These are phyloP conservation scores for Drosophila bipectinata DNA, from an alignment of 1,140 invertebrate species.

Conservation along the genomic window DNA sequence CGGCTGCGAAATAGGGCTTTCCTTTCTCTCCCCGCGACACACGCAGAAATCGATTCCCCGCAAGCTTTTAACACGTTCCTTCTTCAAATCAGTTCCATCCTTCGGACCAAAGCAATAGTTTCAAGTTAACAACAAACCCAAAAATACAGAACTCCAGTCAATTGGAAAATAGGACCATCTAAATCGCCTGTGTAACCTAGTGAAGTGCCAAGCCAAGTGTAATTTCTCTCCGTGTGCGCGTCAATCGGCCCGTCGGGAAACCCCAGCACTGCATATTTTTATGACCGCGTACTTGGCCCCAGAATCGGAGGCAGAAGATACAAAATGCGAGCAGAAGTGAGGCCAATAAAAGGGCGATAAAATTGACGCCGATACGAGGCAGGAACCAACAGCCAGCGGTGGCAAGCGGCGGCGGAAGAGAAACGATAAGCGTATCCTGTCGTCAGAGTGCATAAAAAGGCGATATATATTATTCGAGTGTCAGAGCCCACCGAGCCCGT, in stretches of 20 bases:
- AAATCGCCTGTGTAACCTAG: neutral
- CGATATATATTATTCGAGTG: slow-evolving; percentile 54
- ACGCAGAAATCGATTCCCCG: slow-evolving; percentile 6
- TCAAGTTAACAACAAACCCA: neutral
- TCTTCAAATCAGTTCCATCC: neutral
- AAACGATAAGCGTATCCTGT: slow-evolving; percentile 68
- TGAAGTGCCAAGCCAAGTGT: neutral
- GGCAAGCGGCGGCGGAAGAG: slow-evolving; percentile 1
- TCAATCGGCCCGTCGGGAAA: slow-evolving; percentile 26
- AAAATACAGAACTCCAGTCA: neutral
- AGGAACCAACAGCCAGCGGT: slow-evolving; percentile 13
- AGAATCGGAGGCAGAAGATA: slow-evolving; percentile 40
- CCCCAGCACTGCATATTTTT: slow-evolving; percentile 65
- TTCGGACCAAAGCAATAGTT: neutral
- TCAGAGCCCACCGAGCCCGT: neutral
- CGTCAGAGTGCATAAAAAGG: slow-evolving; percentile 69
- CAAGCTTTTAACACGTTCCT: neutral
- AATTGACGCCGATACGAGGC: slow-evolving; percentile 67
- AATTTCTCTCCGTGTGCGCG: slow-evolving; percentile 21
- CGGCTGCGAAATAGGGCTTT: slow-evolving; percentile 37
- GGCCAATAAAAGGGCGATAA: slow-evolving; percentile 81
- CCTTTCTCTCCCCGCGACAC: no score
- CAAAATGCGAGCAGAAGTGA: slow-evolving; percentile 77
- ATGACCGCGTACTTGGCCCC: slow-evolving; percentile 58
- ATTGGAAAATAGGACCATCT: neutral